Base-by-base conservation (phyloP, 2,113 vertebrate genomes). In the Rhinopomastus cyanomelas region DNA sequence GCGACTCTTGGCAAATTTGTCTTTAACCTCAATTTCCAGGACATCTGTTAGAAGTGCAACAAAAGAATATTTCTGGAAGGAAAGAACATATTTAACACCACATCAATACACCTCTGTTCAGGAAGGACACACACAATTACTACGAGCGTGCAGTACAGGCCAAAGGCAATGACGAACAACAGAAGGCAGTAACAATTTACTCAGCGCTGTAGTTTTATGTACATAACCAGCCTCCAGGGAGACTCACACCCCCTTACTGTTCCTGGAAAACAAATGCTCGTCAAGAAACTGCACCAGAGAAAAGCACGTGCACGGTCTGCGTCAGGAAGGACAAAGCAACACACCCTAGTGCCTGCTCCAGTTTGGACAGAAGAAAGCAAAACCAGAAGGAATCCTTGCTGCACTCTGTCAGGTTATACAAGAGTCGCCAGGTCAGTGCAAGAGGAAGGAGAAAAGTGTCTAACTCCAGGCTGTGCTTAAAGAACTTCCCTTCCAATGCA, bases 1-100 rank as follows among this genome's bases (percentile, higher is more conserved):
- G 53, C 99, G 98, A 91, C 99, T 99, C 97, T 99, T 99, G 68
- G 99, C 99, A 97, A 99, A 99, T 97, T 99, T 99, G 97, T 99
- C 99, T 97, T 99, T 99, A 88, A 99, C 98, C 94, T 99, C 99
- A 82, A 99, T 99, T 95, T 99, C 98, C 96, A 99, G 97, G 94
- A 99, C 98, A 97, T 99, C 99, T 32, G 99, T 99, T 97, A 99
- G 98, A 81, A 99, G 98, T 57, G 99, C 99, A 95, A 99, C 99
- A 94, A 99, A 99, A 57, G 98, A 98, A 93, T 99, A 99, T 98
- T 99, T 99, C 99, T 99, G 97, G 74, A 97, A 96, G 96, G 53
- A 97, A 85, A 88, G 51, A 91, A 93, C 67, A 91, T 37, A 74
- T 91, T 95, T 92, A 84, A 92, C 88, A 81, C 57, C 16, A 1